Evolutionary conservation across 2,113 vertebrate genomes (phyloP).

Genomic region (Thinocorus orbignyianus): DNA sequence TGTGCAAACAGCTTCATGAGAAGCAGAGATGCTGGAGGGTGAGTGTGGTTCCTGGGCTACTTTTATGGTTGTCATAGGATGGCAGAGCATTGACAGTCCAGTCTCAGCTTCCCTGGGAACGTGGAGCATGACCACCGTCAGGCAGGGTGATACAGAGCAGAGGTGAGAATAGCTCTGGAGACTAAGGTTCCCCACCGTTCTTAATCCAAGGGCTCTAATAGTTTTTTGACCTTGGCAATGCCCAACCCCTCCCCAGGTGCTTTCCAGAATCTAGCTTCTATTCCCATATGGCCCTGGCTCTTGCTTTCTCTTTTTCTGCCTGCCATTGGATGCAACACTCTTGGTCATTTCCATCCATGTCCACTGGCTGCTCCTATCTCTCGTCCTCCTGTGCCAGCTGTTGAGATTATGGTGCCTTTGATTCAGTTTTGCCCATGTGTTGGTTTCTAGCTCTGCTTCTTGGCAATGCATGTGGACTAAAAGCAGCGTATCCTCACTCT

Average conservation of each 20-base stretch:
- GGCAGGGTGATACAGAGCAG: neutral
- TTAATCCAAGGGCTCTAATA: neutral
- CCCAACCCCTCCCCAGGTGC: neutral
- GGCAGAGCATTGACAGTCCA: neutral
- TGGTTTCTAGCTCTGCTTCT: neutral
- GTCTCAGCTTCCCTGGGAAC: neutral
- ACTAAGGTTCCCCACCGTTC: accelerated
- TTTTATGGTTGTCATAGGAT: neutral
- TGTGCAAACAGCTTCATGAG: neutral
- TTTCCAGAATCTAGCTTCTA: neutral
- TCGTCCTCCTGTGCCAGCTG: accelerated
- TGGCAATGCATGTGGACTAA: neutral
- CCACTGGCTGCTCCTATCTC: neutral
- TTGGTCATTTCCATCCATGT: neutral
- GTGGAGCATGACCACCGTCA: neutral
- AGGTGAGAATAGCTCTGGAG: neutral
- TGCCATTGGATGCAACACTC: neutral
- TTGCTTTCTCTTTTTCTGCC: neutral
- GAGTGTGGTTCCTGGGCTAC: neutral
- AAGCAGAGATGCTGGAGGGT: neutral
- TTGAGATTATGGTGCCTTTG: neutral
- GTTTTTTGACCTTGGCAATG: neutral
- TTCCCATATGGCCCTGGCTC: neutral
- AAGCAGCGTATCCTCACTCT: neutral
- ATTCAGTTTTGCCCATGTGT: neutral